Evolutionary conservation across 2,797 vertebrate species (phyloP), one percentile per base, ranked within the genome.

Genomic region (Microctenopoma stevenorrisi): DNA sequence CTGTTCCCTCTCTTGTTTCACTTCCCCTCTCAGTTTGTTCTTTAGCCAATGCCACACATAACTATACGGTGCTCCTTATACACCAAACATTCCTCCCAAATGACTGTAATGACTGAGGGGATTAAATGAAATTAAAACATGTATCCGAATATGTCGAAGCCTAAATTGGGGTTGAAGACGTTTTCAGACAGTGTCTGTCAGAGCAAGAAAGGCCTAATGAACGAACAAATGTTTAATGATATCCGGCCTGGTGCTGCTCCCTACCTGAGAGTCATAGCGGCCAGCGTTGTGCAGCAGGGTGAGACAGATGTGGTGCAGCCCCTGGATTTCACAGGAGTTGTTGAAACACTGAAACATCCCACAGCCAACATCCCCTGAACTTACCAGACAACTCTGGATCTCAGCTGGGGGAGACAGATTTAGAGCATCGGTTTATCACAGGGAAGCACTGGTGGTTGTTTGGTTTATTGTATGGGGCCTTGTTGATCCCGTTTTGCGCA

Each of bases 261-360:
- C 40, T 91, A 99, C 97, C 97, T 98, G 97, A 40, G 96, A 95
- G 92, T 98, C 95, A 60, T 97, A 99, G 88, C 94, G 95, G 57
- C 97, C 97, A 55, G 97, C 97, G 48, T 98, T 98, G 94, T 98
- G 97, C 70, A 99, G 94, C 88, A 99, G 96, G 1, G 94, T 97
- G 91, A 97, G 95, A 85, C 97, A 99, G 87, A 99, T 98, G 83
- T 97, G 96, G 66, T 97, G 95, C 68, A 98, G 93, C 26, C 97
- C 97, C 40, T 94, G 93, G 79, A 98, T 97, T 87, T 98, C 96
- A 40, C 97, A 99, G 22, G 97, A 97, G 92, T 96, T 98, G 91
- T 94, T 97, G 82, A 99, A 98, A 86, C 97, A 98, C 72, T 98
- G 96, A 76, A 99, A 98, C 65, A 95, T 96, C 51, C 95, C 96